Evolutionary conservation across 2,797 vertebrate species (phyloP).

Genomic region (Halcyon leucocephala): DNA sequence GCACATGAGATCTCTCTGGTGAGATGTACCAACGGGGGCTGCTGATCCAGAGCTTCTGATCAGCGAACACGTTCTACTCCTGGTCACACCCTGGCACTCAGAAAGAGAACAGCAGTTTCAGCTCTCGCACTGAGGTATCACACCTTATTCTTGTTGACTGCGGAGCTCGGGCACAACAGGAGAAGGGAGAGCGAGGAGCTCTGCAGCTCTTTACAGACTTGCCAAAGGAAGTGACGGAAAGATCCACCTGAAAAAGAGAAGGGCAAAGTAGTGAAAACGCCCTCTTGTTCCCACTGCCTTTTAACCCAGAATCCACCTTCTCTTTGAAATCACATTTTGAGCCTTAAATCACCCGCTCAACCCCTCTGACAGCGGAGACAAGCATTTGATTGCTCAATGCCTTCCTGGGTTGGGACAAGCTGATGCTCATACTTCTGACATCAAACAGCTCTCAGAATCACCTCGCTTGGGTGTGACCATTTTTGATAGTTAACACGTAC

Average conservation of each 20-base stretch:
- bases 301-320: background rate
- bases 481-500: background rate
- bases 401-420: background rate
- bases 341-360: background rate
- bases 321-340: background rate
- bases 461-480: no score
- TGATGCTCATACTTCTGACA: background rate
- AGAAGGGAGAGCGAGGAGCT: constrained; percentile 94
- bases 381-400: accelerated
- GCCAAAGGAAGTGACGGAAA: constrained; percentile 98
- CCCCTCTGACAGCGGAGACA: background rate
- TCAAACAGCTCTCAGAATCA: background rate
- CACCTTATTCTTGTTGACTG: constrained; percentile 98
- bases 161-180: constrained; percentile 92
- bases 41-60: background rate
- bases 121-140: background rate
- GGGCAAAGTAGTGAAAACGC: background rate
- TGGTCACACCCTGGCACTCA: background rate
- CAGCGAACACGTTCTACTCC: background rate
- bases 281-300: background rate
- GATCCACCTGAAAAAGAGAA: constrained; percentile 87
- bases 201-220: constrained; percentile 98
- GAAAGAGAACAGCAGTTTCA: background rate
- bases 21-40: background rate
- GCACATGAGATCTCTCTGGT: background rate